Evolutionary conservation across 2,888 invertebrate species (phyloP), one percentile per base, ranked within the genome.

Genomic region (Eulithis testata): DNA sequence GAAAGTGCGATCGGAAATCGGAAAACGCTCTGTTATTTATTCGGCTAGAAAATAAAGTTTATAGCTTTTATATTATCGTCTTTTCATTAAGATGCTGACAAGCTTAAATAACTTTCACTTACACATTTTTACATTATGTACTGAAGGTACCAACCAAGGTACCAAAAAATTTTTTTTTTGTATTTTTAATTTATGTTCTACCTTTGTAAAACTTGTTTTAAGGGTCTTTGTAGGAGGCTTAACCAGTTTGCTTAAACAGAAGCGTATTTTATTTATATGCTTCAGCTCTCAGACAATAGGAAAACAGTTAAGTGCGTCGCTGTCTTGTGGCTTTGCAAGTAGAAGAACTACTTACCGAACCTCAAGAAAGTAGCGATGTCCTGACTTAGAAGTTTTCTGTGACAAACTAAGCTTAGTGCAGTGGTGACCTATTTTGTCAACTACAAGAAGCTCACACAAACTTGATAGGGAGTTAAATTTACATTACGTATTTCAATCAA

Each of bases 1-100:
- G 63, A 73, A 72, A 67, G 59, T 67, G 62, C 63, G 58, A 66
- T 66, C 55, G 50, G 43, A 64, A 61, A 66, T 66, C 55, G 50
- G 43, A 64, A 61, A 63, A 52, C 31, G 47, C 61, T 60, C 1
- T 8, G 11, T 51, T 47, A 37, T 63, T 63, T 57, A 36, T 47
- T 63, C 47, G 61, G 21, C 9, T 49, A 5, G 14, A 49, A 49
- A 49, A 47, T 5, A 40, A 40, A 40, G 9, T 11, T 40, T 40
- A 40, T 40, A 40, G 40, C 40, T 40, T 40, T 40, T 40, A 21
- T 21, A 21, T 40, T 11, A 21, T 8, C 14, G 21, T 1, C 21
- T 49, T 49, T 21, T 49, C 49, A 21, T 49, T n/a, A 51, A 37
- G 21, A 21, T 21, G 21, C 21, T 21, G 21, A 1, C 2, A 21